Base-by-base conservation (phyloP, 2,113 vertebrate species). In the Saimiri boliviensis region DNA sequence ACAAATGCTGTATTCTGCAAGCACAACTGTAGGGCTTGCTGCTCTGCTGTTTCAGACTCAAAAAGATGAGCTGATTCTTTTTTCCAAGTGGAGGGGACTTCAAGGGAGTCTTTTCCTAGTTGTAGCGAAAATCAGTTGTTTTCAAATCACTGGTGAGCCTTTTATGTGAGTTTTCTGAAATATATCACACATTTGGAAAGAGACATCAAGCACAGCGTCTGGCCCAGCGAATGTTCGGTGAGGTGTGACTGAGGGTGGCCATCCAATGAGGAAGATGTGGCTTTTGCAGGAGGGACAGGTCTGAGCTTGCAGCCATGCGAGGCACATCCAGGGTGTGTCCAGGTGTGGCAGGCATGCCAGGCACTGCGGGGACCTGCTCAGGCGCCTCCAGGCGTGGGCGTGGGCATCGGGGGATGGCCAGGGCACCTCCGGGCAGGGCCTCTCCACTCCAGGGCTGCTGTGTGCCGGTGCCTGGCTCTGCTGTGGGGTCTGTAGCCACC, bases 151-250 rank as follows among this genome's bases (percentile, higher is more conserved):
- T 17, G 71, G 45, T 5, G 19, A 30, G 25, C 20, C 71, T 45
- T 21, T 5, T 35, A 3, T 2, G n/a, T 17, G 13, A 3, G 21
- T 89, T 80, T 11, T 6, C 45, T 7, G 47, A 54, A 37, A 63
- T 0, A 13, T 8, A 11, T 19, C 32, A 14, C 1, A 6, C 3
- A 13, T 0, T 21, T 6, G 8, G 20, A 27, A 23, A 32, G 23
- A 19, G 6, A 0, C 66, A 2, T 49, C 7, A 3, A 2, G n/a
- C 2, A 1, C 1, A 3, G 20, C 0, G 25, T 8, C 5, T 10
- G 1, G 40, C 4, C 3, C 40, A 10, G 2, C 0, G 20, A 0
- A 1, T 0, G 30, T 47, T 23, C 2, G 12, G 52, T 6, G 14
- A 20, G 54, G 54, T 9, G 27, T 20, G 81, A 56, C 25, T 25